Evolutionary conservation across 2,888 invertebrate genomes (phyloP).

Genomic region (Pachymerium ferrugineum): DNA sequence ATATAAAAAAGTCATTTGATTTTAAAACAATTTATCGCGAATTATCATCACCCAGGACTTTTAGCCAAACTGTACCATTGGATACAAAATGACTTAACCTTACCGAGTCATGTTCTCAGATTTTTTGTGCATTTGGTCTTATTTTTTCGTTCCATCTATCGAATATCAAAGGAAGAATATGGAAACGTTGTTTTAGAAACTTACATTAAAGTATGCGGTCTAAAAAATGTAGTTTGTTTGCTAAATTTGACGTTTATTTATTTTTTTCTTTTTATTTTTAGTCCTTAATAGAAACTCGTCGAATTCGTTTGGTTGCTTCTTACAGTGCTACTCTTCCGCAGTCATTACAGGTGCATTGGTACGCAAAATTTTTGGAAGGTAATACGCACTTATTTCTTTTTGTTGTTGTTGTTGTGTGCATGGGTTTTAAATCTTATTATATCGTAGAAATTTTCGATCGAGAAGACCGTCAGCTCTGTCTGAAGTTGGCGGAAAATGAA

Average conservation of each 20-base stretch:
- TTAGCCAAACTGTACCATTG: conserved; percentile 61
- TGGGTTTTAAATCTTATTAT: no score
- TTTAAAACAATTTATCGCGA: no score
- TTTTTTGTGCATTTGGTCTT: conserved; percentile 80
- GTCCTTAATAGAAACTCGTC: conserved; percentile 67
- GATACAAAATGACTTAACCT: not conserved
- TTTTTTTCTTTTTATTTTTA: no score
- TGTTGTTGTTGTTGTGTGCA: no score
- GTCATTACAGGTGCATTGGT: conserved; percentile 54
- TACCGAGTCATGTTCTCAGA: conserved; percentile 57
- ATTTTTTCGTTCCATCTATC: conserved; percentile 73
- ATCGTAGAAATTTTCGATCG: conserved; percentile 46
- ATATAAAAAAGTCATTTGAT: no score
- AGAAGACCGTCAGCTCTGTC: conserved; percentile 46
- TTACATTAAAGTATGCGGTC: conserved; percentile 51
- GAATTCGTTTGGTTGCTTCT: conserved; percentile 73
- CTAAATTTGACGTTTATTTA: no score
- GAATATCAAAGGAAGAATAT: conserved; percentile 52
- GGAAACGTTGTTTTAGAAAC: conserved; percentile 71
- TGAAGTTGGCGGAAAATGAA: conserved; percentile 49
- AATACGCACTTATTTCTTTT: no score
- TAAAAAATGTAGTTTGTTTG: no score
- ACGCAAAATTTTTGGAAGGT: conserved; percentile 49
- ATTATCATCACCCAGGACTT: conserved; percentile 50
- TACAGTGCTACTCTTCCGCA: conserved; percentile 74